These are phyloP conservation scores for Eulemur rubriventer DNA, from an alignment of 2,797 vertebrate species.

Conservation along the genomic window DNA sequence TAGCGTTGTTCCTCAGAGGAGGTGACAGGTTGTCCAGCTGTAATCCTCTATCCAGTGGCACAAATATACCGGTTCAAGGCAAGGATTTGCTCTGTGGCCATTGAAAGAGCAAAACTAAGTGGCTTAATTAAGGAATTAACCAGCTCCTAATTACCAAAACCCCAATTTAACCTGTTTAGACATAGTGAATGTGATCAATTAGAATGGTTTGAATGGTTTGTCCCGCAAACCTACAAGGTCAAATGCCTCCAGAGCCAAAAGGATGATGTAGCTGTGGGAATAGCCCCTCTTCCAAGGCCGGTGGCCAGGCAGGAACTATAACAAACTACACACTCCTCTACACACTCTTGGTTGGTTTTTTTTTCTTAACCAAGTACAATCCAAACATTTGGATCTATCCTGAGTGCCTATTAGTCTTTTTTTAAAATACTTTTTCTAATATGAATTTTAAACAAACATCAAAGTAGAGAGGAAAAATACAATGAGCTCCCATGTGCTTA, in stretches of 20 bases:
- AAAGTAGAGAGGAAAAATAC: not conserved
- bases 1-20: not conserved
- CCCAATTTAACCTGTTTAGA: not conserved
- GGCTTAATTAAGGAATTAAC: not conserved
- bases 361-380: not conserved
- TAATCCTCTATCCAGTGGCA: not conserved
- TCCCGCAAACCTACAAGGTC: not conserved
- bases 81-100: not conserved
- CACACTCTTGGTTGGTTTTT: not conserved
- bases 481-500: not conserved
- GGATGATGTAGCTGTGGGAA: not conserved
- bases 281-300: not conserved
- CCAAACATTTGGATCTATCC: not conserved
- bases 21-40: not conserved
- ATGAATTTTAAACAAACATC: not conserved
- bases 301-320: not conserved
- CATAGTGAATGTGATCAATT: not conserved
- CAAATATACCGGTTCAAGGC: not conserved
- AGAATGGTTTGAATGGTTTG: not conserved
- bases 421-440: not conserved
- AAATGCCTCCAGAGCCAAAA: not conserved
- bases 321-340: not conserved
- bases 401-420: not conserved
- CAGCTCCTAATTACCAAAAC: not conserved
- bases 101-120: slow-evolving; percentile 33